These are phyloP conservation scores for Muntiacus reevesi DNA, from an alignment of 2,113 vertebrate species.

Conservation along the genomic window DNA sequence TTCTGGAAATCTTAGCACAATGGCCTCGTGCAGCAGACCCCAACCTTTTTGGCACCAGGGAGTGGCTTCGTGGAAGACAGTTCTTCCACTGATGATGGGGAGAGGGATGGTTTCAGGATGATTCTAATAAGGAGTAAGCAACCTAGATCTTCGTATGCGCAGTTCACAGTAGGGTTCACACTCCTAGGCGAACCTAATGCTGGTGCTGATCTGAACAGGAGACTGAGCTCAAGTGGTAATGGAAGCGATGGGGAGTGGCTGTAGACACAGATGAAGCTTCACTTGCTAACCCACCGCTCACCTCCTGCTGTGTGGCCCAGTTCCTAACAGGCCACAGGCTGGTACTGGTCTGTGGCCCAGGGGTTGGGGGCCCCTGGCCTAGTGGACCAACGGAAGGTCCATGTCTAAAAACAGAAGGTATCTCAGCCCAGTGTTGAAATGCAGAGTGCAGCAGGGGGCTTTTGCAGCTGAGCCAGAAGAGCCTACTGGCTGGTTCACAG, in stretches of 20 bases:
- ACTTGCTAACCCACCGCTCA: background rate
- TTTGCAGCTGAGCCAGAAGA: background rate
- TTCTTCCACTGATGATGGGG: background rate
- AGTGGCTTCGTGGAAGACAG: background rate
- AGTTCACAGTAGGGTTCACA: background rate
- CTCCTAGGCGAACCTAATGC: background rate
- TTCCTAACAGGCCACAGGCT: background rate
- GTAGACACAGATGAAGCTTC: background rate
- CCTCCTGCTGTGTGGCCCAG: background rate
- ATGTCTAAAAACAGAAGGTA: background rate
- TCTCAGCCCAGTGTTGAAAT: accelerated
- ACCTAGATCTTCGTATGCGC: background rate
- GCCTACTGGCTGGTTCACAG: background rate
- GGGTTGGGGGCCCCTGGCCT: background rate
- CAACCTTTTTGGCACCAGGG: background rate
- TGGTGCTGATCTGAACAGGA: background rate
- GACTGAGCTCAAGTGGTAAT: background rate
- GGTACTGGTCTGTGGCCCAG: background rate
- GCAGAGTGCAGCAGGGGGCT: accelerated
- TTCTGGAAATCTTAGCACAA: background rate
- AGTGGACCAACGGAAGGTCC: background rate
- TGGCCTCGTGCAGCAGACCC: accelerated
- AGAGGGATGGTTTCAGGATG: background rate
- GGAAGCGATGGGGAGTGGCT: background rate
- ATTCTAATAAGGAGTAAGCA: background rate